Percentiles rank a stretch among this genome's conserved stretches.
Conservation (phyloP, 2,888 invertebrate species). For the Teleogryllus oceanicus region DNA sequence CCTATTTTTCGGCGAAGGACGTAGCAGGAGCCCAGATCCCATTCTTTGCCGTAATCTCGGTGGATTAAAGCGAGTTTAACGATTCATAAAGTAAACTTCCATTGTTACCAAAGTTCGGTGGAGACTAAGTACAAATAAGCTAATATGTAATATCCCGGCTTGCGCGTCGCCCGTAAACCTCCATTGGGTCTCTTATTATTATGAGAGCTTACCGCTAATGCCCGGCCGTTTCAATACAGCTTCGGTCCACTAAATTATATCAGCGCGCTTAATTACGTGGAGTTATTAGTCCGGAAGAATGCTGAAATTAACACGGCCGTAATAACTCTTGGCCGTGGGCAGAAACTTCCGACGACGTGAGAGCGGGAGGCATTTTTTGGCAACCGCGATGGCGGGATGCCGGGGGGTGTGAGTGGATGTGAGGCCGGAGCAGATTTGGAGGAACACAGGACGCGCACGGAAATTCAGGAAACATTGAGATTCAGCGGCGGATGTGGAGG, state of each 20-base stretch:
- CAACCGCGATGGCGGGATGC: not conserved
- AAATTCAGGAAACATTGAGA: too few relatives aligned
- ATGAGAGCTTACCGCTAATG: not conserved
- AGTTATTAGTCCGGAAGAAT: not conserved
- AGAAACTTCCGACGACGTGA: not conserved
- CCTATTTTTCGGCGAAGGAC: too few relatives aligned
- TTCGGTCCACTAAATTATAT: not conserved
- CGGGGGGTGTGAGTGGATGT: not conserved
- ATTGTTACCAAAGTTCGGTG: too few relatives aligned
- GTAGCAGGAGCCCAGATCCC: too few relatives aligned
- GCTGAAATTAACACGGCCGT: not conserved
- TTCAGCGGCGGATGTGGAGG: too few relatives aligned
- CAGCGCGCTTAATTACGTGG: constrained; percentile 1
- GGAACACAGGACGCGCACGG: too few relatives aligned
- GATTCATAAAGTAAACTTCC: too few relatives aligned
- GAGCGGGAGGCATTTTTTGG: too few relatives aligned
- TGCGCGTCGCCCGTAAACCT: not conserved
- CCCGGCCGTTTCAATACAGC: not conserved
- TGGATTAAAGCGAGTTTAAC: too few relatives aligned
- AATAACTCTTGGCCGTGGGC: not conserved
- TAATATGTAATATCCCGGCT: not conserved
- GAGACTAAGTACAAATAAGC: too few relatives aligned
- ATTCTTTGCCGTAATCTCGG: too few relatives aligned
- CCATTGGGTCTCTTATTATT: not conserved
- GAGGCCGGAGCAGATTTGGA: too few relatives aligned